These are phyloP conservation scores for Rousettus madagascariensis DNA, from an alignment of 2,797 vertebrate genomes.

Conservation along the genomic window DNA sequence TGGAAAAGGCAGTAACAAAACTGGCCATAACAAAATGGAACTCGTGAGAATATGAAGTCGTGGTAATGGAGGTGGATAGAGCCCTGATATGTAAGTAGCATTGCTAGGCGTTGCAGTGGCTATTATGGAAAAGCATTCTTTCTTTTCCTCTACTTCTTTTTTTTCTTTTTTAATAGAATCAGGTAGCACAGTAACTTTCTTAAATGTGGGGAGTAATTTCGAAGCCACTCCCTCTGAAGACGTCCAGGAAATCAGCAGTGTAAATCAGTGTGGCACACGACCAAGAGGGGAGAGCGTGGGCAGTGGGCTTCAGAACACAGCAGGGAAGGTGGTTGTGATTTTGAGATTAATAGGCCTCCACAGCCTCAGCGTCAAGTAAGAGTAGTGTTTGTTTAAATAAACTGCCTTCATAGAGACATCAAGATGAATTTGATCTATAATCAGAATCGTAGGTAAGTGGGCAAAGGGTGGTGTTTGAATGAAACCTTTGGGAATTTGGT, in stretches of 20 bases:
- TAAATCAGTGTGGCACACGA: not conserved
- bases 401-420: not conserved
- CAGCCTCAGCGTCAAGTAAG: not conserved
- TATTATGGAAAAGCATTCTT: not conserved
- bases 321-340: not conserved
- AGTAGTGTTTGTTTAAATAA: not conserved
- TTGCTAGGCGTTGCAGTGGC: not conserved
- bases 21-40: not conserved
- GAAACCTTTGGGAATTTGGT: not conserved
- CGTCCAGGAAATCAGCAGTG: not conserved
- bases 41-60: not conserved
- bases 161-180: not conserved
- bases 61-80: too few relatives aligned
- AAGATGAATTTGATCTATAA: not conserved
- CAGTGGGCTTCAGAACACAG: not conserved
- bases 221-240: not conserved
- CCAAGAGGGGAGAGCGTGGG: not conserved
- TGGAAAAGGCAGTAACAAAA: not conserved
- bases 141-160: not conserved
- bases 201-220: not conserved
- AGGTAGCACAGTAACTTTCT: not conserved
- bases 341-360: rapidly evolving
- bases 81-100: not conserved
- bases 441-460: constrained; percentile 54
- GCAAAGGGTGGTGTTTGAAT: not conserved